Conservation (phyloP, 2,888 invertebrate species). For the Gnatocerus cornutus region DNA sequence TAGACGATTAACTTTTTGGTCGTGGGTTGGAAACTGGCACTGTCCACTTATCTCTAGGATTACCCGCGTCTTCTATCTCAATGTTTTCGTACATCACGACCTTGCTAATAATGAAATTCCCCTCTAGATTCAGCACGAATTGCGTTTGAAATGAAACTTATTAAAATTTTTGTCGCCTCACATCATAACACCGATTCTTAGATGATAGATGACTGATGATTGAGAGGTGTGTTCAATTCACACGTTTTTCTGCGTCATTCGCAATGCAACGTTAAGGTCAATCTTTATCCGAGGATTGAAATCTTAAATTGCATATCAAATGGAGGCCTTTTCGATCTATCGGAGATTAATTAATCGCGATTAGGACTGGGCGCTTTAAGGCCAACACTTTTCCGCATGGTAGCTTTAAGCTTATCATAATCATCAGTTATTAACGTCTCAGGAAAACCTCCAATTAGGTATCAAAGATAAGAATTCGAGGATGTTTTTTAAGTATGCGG, state of each 20-base stretch:
- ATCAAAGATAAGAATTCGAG: no score
- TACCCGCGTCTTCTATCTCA: not conserved
- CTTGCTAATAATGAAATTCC: conserved; percentile 23
- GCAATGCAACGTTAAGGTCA: conserved; percentile 31
- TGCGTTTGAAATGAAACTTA: conserved; percentile 22
- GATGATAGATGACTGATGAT: conserved; percentile 15
- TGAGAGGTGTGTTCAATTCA: conserved; percentile 29
- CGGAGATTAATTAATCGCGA: conserved; percentile 34
- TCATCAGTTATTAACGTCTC: not conserved
- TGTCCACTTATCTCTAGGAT: conserved; percentile 2
- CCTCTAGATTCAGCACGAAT: conserved; percentile 19
- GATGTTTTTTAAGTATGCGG: no score
- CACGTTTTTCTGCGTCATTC: conserved; percentile 24
- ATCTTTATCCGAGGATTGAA: conserved; percentile 19
- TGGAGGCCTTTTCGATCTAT: conserved; percentile 21
- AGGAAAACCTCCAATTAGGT: not conserved
- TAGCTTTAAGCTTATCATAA: not conserved
- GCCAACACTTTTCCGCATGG: conserved; percentile 18
- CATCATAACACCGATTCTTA: conserved; percentile 9
- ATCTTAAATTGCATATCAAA: conserved; percentile 30
- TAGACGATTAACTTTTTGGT: no score
- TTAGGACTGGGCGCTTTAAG: conserved; percentile 15
- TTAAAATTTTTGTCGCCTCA: conserved; percentile 27
- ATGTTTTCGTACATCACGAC: conserved; percentile 10
- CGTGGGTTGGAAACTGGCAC: not conserved